Percentiles rank a stretch among this genome's conserved stretches.
These are phyloP conservation scores for Amniataba percoides DNA, from an alignment of 2,797 vertebrate species.

Conservation along the genomic window DNA sequence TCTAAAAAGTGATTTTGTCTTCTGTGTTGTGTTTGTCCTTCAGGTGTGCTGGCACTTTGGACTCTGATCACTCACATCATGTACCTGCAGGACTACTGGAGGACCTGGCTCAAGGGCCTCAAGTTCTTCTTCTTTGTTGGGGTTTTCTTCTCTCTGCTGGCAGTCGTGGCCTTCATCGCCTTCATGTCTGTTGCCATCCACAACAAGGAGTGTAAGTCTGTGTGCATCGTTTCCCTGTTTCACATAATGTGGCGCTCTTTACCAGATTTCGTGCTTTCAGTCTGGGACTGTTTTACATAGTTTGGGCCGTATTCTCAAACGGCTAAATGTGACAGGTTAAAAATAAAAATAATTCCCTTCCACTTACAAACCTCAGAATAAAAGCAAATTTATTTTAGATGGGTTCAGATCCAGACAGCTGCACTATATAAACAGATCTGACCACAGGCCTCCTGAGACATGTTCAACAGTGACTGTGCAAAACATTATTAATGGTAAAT, in stretches of 20 bases:
- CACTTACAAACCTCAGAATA: neutral
- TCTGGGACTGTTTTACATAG: neutral
- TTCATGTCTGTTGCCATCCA: conserved; percentile 91
- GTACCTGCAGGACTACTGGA: conserved; percentile 98
- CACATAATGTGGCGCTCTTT: too few species aligned
- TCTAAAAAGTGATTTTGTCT: neutral
- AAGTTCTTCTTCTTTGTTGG: conserved; percentile 92
- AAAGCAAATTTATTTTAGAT: too few species aligned
- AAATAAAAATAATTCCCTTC: neutral
- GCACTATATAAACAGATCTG: neutral
- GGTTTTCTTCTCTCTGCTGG: conserved; percentile 87
- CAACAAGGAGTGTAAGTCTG: conserved; percentile 89
- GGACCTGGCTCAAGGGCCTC: conserved; percentile 96
- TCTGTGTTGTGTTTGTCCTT: neutral
- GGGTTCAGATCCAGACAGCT: neutral
- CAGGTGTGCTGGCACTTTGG: conserved; percentile 97
- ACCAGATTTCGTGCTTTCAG: too few species aligned
- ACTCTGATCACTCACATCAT: conserved; percentile 93
- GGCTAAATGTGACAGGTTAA: neutral
- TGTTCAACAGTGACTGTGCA: neutral
- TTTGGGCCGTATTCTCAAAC: neutral
- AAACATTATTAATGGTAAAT: neutral
- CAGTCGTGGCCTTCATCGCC: conserved; percentile 87
- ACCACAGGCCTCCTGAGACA: neutral
- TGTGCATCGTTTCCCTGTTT: neutral